Base-by-base conservation (phyloP, 2,888 invertebrate genomes). In the Dynastes hyllus region DNA sequence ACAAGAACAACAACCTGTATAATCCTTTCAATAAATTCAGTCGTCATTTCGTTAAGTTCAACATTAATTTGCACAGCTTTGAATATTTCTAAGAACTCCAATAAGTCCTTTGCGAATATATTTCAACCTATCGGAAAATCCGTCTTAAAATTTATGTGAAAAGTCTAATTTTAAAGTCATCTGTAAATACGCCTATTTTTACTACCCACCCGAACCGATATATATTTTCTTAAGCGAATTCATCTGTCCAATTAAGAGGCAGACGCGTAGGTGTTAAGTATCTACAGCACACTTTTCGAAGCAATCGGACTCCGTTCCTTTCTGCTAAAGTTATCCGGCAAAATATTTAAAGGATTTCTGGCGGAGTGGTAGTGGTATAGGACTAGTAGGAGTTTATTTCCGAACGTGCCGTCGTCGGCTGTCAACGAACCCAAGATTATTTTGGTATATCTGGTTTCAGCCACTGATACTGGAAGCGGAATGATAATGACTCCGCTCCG, bases 391-490 rank as follows among this genome's bases (percentile, higher is more conserved):
- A 63, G 63, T 63, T 73, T 58, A 58, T 58, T 73, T 73, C 22
- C 58, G 73, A 73, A 22, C 58, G n/a, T 9, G 37, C n/a, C 50
- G 32, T 13, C 70, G 16, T 45, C 16, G 22, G 45, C 78, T 78
- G 78, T 78, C 78, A 78, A 78, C 63, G 71, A 78, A 78, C 78
- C 65, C 78, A 51, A 63, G 71, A 78, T 65, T 78, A 78, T 78
- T 78, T 78, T 65, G 61, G 71, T 71, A 55, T 63, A 66, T 70
- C 65, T 78, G 63, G 70, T 78, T 71, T 63, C 70, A 73, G 71
- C 40, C 16, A 65, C 22, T 63, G 71, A 78, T 78, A 78, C 66
- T 77, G 66, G 67, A 65, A 63, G 50, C 50, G 61, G 51, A 77
- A 77, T 66, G 77, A 76, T 76, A 76, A 76, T 76, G 66, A 76